Evolutionary conservation across 2,888 invertebrate genomes (phyloP).

Genomic region (Galerucella nymphaeae): DNA sequence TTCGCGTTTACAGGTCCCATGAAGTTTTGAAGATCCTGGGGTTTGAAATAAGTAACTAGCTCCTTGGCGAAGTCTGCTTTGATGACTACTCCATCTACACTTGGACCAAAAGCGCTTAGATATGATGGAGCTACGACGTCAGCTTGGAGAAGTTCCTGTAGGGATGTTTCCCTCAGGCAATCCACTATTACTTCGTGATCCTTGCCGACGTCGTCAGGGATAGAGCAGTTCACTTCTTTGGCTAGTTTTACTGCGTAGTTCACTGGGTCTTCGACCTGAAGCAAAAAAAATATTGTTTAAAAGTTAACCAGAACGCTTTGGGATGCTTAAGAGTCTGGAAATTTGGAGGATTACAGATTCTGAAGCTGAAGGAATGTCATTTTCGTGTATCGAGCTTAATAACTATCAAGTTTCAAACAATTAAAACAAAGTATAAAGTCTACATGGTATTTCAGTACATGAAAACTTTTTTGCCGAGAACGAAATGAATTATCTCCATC

Average conservation of each 20-base stretch:
- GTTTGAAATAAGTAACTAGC: constrained; percentile 76
- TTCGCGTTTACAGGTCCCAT: constrained; percentile 72
- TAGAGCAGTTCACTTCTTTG: constrained; percentile 82
- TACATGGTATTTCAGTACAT: too few species aligned
- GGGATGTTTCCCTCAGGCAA: constrained; percentile 80
- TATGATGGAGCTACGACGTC: constrained; percentile 86
- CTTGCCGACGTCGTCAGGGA: constrained; percentile 83
- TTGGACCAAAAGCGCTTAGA: constrained; percentile 90
- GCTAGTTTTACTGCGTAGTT: constrained; percentile 84
- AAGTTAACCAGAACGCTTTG: too few species aligned
- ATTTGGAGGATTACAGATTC: too few species aligned
- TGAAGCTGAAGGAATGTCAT: too few species aligned
- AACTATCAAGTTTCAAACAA: too few species aligned
- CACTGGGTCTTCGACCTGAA: constrained; percentile 79
- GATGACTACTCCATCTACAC: constrained; percentile 96
- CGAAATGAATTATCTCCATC: background rate
- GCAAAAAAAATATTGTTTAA: background rate
- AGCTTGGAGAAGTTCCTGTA: constrained; percentile 79
- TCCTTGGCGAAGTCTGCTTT: constrained; percentile 87
- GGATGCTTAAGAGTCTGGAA: too few species aligned
- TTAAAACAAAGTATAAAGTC: too few species aligned
- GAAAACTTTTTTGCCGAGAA: too few species aligned
- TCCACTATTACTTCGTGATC: constrained; percentile 88
- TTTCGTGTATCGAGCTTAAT: too few species aligned
- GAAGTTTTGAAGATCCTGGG: constrained; percentile 73